phyloP scores from a whole-genome alignment of 2,888 invertebrate species.

The Caenorhabditis sp. region DNA sequence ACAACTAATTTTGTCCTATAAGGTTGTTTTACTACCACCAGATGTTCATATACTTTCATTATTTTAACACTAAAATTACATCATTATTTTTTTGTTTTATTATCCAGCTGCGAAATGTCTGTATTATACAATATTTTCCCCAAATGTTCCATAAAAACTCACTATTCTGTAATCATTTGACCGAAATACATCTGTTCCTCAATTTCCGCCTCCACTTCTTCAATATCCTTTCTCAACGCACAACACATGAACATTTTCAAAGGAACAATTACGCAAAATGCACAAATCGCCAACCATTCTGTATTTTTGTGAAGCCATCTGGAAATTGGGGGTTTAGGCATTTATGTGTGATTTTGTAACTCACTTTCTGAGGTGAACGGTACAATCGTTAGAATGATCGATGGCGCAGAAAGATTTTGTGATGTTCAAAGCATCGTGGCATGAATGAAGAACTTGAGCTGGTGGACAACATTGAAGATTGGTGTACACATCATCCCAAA shows the following conservation, averaged over 20 bases:
- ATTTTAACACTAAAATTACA: too few species aligned
- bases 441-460: slow-evolving; percentile 7
- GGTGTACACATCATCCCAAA: slow-evolving; percentile 24
- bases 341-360: too few species aligned
- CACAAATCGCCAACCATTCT: slow-evolving; percentile 19
- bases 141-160: slow-evolving; percentile 5
- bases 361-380: slow-evolving; percentile 24
- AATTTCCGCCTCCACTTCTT: slow-evolving; percentile 26
- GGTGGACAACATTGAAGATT: slow-evolving; percentile 31
- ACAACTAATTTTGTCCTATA: too few species aligned
- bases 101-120: too few species aligned
- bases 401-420: slow-evolving; percentile 10
- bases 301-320: slow-evolving; percentile 35
- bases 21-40: background rate
- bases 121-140: background rate
- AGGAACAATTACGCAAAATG: slow-evolving; percentile 24
- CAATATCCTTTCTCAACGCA: slow-evolving; percentile 28
- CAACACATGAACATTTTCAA: slow-evolving; percentile 29
- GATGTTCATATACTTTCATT: too few species aligned
- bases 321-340: background rate
- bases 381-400: slow-evolving; percentile 22
- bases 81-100: too few species aligned
- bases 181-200: slow-evolving; percentile 21
- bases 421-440: slow-evolving; percentile 10
- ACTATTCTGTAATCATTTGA: slow-evolving; percentile 28